Evolutionary conservation across 1,140 invertebrate genomes (phyloP).

Genomic region (Cydia pomonella): DNA sequence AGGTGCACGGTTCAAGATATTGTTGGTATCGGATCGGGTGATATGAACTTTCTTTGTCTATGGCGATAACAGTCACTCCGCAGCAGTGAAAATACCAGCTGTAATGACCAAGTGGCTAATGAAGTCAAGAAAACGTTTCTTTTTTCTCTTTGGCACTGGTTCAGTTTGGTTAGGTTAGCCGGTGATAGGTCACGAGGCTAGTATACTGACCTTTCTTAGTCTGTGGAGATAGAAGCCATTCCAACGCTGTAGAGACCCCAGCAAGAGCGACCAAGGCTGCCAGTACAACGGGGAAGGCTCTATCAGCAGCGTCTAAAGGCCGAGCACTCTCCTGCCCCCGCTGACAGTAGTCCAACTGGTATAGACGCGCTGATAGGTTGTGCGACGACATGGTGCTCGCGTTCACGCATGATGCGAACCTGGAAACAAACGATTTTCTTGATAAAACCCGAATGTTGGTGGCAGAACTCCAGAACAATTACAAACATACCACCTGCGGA

Average conservation of each 20-base stretch:
- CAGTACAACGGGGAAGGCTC: slow-evolving; percentile 53
- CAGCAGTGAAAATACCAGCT: slow-evolving; percentile 55
- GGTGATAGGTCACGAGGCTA: no score
- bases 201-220: slow-evolving; percentile 54
- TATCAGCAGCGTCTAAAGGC: slow-evolving; percentile 46
- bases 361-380: slow-evolving; percentile 55
- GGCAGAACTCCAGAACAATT: background rate
- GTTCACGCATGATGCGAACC: slow-evolving; percentile 67
- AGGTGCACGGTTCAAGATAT: no score
- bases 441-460: background rate
- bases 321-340: slow-evolving; percentile 35
- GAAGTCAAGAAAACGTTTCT: no score
- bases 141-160: slow-evolving; percentile 37
- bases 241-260: slow-evolving; percentile 57
- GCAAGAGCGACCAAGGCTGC: slow-evolving; percentile 55
- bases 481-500: no score
- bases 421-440: slow-evolving; percentile 35
- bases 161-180: no score
- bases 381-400: slow-evolving; percentile 49
- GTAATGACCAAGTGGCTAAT: slow-evolving; percentile 56
- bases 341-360: slow-evolving; percentile 59
- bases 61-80: slow-evolving; percentile 57
- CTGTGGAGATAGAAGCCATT: slow-evolving; percentile 54
- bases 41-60: slow-evolving; percentile 58
- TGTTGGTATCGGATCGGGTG: no score